Conservation (phyloP, 1,140 invertebrate species). For the Hetaerina americana region DNA sequence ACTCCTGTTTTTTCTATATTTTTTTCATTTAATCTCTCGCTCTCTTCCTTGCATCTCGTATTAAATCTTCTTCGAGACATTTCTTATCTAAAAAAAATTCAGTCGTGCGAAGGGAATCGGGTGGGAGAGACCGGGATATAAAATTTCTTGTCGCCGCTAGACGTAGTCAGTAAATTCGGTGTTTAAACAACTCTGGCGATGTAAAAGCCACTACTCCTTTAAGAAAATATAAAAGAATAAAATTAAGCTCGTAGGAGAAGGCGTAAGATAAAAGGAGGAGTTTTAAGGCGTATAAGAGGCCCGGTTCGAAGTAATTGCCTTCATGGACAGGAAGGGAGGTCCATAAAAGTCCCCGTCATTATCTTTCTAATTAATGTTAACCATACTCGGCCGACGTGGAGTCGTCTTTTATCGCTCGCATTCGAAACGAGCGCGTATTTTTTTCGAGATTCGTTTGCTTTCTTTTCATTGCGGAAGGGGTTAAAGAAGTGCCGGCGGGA, state of each 20-base stretch:
- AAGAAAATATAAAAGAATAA: background rate
- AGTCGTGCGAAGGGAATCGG: too few species aligned
- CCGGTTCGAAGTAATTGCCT: background rate
- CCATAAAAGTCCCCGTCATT: background rate
- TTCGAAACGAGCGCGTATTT: background rate
- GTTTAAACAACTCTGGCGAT: background rate
- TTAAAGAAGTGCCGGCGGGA: too few species aligned
- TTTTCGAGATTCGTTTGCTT: too few species aligned
- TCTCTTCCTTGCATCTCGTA: too few species aligned
- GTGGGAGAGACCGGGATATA: too few species aligned
- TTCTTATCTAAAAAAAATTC: too few species aligned
- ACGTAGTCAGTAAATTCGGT: background rate
- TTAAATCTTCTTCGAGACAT: too few species aligned
- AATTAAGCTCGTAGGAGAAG: too few species aligned
- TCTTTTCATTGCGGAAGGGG: too few species aligned
- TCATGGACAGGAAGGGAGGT: background rate
- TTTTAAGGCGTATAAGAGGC: background rate
- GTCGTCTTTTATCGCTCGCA: background rate
- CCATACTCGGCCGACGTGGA: background rate
- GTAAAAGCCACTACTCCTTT: background rate
- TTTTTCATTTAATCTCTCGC: too few species aligned
- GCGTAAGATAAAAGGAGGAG: background rate
- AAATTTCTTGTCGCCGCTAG: background rate
- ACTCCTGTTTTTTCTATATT: too few species aligned
- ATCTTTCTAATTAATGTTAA: background rate